Evolutionary conservation across 2,113 vertebrate species (phyloP).

Genomic region (Neolamprologus kungweensis): DNA sequence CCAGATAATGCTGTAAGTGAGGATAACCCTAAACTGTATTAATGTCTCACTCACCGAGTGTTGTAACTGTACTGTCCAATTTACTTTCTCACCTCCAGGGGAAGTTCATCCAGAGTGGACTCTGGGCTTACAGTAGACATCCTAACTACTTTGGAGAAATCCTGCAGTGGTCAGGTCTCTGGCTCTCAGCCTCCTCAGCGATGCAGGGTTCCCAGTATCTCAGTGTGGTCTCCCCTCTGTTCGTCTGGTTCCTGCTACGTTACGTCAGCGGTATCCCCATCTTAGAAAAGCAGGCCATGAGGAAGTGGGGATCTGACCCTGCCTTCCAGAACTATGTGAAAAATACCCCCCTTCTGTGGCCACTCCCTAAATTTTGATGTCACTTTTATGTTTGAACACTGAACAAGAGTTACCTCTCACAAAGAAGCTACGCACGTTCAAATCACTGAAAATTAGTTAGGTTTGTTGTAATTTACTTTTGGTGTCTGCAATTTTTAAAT

Average conservation of each 20-base stretch:
- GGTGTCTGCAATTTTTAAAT: background rate
- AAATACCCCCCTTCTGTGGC: conserved; percentile 76
- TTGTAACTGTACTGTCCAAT: background rate
- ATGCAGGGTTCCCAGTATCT: conserved; percentile 70
- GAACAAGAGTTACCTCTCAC: background rate
- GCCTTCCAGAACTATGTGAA: conserved; percentile 67
- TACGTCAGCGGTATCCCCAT: conserved; percentile 75
- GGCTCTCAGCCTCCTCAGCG: conserved; percentile 70
- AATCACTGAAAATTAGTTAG: background rate
- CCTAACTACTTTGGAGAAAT: conserved; percentile 80
- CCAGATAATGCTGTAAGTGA: conserved; percentile 72
- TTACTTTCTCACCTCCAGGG: conserved; percentile 49
- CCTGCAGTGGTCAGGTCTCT: conserved; percentile 77
- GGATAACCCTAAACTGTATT: background rate
- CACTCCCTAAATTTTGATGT: conserved; percentile 41
- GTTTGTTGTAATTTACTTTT: background rate
- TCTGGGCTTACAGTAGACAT: conserved; percentile 77
- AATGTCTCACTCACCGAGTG: background rate
- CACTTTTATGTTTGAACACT: background rate
- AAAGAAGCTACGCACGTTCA: background rate
- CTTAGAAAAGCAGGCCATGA: conserved; percentile 71
- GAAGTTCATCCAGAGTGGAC: conserved; percentile 74
- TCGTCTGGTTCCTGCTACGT: conserved; percentile 75
- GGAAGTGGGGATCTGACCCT: conserved; percentile 69
- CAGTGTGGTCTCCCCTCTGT: conserved; percentile 66